Percentiles rank a stretch among this genome's conserved stretches.
phyloP scores from a whole-genome alignment of 2,797 vertebrate genomes.

The Bucorvus abyssinicus region DNA sequence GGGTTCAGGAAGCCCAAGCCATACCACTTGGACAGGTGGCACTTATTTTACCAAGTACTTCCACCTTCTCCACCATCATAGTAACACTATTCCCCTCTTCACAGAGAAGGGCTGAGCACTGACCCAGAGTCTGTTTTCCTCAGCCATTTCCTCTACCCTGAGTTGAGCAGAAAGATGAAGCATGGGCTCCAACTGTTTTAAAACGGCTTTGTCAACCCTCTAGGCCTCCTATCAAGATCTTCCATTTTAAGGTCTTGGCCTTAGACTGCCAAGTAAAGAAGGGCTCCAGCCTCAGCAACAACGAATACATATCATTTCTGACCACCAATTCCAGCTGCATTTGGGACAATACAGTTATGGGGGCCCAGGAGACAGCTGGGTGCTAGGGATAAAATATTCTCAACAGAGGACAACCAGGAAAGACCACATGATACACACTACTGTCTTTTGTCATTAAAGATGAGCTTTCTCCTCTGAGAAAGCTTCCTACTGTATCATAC shows the following conservation, averaged over 20 bases:
- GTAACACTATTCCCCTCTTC: background rate
- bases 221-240: background rate
- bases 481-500: background rate
- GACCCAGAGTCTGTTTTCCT: background rate
- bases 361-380: background rate
- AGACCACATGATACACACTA: background rate
- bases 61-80: fast-evolving
- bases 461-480: background rate
- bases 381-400: background rate
- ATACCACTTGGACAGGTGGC: background rate
- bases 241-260: background rate
- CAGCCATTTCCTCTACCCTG: background rate
- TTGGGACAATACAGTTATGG: background rate
- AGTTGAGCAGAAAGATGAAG: background rate
- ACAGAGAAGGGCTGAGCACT: background rate
- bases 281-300: background rate
- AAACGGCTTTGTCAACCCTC: background rate
- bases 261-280: background rate
- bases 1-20: background rate
- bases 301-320: background rate
- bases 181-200: background rate
- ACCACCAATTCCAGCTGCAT: background rate
- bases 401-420: background rate
- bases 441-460: background rate
- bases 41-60: background rate